Percentiles rank a stretch among this genome's conserved stretches.
Conservation (phyloP, 1,140 invertebrate genomes). For the Prorops nasuta region DNA sequence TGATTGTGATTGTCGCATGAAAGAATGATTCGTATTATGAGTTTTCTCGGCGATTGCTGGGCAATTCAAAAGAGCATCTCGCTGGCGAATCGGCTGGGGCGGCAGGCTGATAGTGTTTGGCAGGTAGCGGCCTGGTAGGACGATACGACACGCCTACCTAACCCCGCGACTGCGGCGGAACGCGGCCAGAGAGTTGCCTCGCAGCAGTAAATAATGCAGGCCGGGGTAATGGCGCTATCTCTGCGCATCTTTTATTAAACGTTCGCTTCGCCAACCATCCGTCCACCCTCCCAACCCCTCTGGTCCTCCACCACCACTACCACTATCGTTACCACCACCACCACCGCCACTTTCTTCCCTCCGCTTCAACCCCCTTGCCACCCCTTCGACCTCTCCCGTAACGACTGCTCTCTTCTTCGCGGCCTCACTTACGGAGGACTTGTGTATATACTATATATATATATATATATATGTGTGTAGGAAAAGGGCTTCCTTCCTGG, state of each 20-base stretch:
- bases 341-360: not conserved
- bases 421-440: too few species aligned
- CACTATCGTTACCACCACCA: not conserved
- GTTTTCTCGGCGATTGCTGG: too few species aligned
- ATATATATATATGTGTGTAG: too few species aligned
- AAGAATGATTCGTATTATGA: too few species aligned
- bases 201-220: slow-evolving; percentile 56
- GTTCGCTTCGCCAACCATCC: slow-evolving; percentile 31
- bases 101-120: too few species aligned
- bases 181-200: slow-evolving; percentile 52
- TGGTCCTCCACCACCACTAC: not conserved
- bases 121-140: too few species aligned
- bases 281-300: not conserved
- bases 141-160: slow-evolving; percentile 45
- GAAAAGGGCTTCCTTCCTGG: too few species aligned
- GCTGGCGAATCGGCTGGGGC: too few species aligned
- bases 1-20: too few species aligned
- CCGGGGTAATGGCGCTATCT: slow-evolving; percentile 59
- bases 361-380: slow-evolving; percentile 18
- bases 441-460: too few species aligned
- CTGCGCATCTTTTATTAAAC: slow-evolving; percentile 60
- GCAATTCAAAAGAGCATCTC: too few species aligned
- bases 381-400: slow-evolving; percentile 23
- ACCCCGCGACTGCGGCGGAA: slow-evolving; percentile 50
- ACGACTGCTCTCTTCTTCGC: slow-evolving; percentile 46